Conservation (phyloP, 2,888 invertebrate genomes). For the Coleophora flavipennella region DNA sequence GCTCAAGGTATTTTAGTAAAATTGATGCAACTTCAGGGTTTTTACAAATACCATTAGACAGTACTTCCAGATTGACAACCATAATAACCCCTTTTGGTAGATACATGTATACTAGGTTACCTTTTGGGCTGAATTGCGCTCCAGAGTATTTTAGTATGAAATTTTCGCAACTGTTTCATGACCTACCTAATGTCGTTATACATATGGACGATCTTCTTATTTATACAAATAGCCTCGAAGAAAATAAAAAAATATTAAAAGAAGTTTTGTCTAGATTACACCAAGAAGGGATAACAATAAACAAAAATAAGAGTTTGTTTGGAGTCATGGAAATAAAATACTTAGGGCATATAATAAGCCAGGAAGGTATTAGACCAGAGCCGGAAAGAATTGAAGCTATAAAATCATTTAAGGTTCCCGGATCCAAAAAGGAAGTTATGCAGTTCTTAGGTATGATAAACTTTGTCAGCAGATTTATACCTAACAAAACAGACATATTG, state of each 20-base stretch:
- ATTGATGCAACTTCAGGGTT: slow-evolving; percentile 12
- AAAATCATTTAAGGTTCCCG: background rate
- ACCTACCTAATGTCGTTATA: background rate
- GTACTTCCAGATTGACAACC: slow-evolving; percentile 9
- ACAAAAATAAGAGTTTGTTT: slow-evolving; percentile 8
- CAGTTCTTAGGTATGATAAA: background rate
- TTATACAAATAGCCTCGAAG: slow-evolving; percentile 4
- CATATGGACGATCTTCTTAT: slow-evolving; percentile 9
- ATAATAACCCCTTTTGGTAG: slow-evolving; percentile 14
- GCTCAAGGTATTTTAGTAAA: slow-evolving; percentile 8
- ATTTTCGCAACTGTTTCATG: slow-evolving; percentile 8
- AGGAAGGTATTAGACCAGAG: background rate
- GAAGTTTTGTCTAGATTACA: slow-evolving; percentile 4
- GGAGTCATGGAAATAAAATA: slow-evolving; percentile 3
- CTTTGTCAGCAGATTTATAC: background rate
- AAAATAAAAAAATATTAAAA: slow-evolving; percentile 5
- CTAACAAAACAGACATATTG: too few species aligned
- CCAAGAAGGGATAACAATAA: slow-evolving; percentile 8
- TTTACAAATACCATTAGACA: slow-evolving; percentile 5
- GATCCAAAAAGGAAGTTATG: background rate
- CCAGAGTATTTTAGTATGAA: slow-evolving; percentile 11
- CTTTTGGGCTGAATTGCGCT: slow-evolving; percentile 2
- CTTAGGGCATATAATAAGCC: slow-evolving; percentile 7
- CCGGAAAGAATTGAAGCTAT: background rate
- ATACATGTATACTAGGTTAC: slow-evolving; percentile 10